These are phyloP conservation scores for Phymatocera aterrima DNA, from an alignment of 2,888 invertebrate species.

Conservation along the genomic window DNA sequence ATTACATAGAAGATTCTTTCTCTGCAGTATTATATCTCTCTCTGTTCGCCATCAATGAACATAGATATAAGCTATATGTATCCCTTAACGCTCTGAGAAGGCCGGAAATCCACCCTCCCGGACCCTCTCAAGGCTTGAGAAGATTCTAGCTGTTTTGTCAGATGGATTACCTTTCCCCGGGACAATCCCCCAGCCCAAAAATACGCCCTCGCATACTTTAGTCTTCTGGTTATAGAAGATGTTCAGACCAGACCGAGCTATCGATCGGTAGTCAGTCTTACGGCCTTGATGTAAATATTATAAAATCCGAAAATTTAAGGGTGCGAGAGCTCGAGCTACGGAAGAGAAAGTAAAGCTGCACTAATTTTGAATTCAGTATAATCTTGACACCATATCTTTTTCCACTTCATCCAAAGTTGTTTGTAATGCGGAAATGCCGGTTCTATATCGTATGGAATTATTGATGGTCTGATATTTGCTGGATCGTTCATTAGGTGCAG, in stretches of 20 bases:
- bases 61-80: neutral
- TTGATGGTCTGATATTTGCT: neutral
- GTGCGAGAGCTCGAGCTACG: neutral
- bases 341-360: neutral
- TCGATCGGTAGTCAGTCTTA: constrained; percentile 19
- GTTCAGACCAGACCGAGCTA: constrained; percentile 18
- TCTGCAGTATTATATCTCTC: no score
- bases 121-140: neutral
- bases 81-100: neutral
- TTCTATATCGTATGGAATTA: neutral
- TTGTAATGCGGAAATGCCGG: neutral
- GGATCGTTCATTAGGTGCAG: neutral
- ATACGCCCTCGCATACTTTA: constrained; percentile 27
- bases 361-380: neutral
- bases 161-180: constrained; percentile 14
- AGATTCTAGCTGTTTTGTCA: constrained; percentile 15
- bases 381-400: neutral
- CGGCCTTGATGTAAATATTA: neutral
- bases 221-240: neutral
- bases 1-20: no score
- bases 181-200: neutral
- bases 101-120: constrained; percentile 14
- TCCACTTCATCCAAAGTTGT: neutral
- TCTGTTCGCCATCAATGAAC: no score
- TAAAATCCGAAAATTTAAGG: neutral